A percentile compares a stretch with the other conserved stretches of the same genome.
Conservation (phyloP, 2,113 vertebrate species). For the Psophia crepitans region DNA sequence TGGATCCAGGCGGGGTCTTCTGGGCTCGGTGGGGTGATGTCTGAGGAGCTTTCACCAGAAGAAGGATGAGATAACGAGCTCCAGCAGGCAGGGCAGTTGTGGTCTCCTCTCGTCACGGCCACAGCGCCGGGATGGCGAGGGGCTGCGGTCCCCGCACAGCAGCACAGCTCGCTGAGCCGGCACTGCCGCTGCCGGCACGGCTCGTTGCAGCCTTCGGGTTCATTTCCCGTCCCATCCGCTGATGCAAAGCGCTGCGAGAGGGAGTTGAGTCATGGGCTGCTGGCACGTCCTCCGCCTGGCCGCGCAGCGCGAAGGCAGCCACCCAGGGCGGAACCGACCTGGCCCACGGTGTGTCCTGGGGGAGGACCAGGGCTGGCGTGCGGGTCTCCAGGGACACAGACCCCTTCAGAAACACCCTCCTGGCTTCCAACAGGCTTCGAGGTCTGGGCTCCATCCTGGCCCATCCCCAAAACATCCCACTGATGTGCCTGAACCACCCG, state of each 20-base stretch:
- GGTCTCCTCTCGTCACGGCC: fast-evolving
- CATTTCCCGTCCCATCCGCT: not conserved
- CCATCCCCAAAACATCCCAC: not conserved
- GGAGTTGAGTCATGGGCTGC: not conserved
- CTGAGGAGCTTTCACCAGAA: not conserved
- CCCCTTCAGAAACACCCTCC: not conserved
- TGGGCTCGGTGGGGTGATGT: not conserved
- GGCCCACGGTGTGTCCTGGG: fast-evolving
- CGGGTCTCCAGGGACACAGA: not conserved
- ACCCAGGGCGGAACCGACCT: not conserved
- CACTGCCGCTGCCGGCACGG: fast-evolving
- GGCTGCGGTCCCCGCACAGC: fast-evolving
- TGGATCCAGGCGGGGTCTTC: not conserved
- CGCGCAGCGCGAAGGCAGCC: fast-evolving
- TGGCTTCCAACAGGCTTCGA: not conserved
- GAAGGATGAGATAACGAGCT: not conserved
- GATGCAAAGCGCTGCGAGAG: not conserved
- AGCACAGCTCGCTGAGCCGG: not conserved
- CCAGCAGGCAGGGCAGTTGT: not conserved
- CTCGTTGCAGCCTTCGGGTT: not conserved
- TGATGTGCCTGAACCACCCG: fast-evolving
- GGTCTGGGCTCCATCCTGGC: not conserved
- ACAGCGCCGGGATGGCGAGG: fast-evolving
- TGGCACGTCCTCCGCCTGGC: not conserved
- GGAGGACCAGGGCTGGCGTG: not conserved